These are phyloP conservation scores for Trissolcus japonicus DNA, from an alignment of 2,888 invertebrate species.

Conservation along the genomic window DNA sequence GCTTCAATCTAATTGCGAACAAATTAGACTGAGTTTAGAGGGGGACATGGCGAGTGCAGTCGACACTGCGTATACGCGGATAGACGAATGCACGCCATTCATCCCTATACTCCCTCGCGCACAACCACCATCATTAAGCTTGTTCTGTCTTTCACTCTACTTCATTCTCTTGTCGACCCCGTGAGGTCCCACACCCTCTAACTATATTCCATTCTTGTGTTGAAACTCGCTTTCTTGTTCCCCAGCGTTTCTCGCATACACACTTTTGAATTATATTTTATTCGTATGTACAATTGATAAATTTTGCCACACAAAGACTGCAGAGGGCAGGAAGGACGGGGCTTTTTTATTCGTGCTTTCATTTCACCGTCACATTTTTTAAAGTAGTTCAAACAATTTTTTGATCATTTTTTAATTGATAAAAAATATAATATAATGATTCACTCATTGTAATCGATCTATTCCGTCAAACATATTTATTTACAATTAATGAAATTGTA, in stretches of 20 bases:
- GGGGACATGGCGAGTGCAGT: conserved; percentile 49
- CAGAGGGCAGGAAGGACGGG: conserved; percentile 38
- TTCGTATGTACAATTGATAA: conserved; percentile 35
- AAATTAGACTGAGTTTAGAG: conserved; percentile 73
- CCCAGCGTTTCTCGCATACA: conserved; percentile 3
- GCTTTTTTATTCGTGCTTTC: conserved; percentile 56
- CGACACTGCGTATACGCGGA: conserved; percentile 52
- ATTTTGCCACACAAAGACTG: conserved; percentile 41
- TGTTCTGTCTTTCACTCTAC: conserved; percentile 19
- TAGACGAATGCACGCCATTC: conserved; percentile 54
- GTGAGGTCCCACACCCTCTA: background rate
- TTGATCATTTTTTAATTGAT: too few relatives aligned
- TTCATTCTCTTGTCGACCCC: conserved; percentile 30
- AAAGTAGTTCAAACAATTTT: background rate
- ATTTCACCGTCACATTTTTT: conserved; percentile 36
- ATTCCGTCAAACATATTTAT: background rate
- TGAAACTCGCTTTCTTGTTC: conserved; percentile 18
- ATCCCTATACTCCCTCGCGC: conserved; percentile 24
- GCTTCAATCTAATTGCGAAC: conserved; percentile 74
- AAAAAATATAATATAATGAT: too few relatives aligned
- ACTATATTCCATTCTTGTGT: conserved; percentile 19
- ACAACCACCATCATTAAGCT: conserved; percentile 49
- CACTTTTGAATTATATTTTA: conserved; percentile 20
- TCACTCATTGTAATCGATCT: too few relatives aligned
- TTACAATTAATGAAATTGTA: too few relatives aligned